phyloP scores from a whole-genome alignment of 2,797 vertebrate genomes.

The Chrosomus eos region DNA sequence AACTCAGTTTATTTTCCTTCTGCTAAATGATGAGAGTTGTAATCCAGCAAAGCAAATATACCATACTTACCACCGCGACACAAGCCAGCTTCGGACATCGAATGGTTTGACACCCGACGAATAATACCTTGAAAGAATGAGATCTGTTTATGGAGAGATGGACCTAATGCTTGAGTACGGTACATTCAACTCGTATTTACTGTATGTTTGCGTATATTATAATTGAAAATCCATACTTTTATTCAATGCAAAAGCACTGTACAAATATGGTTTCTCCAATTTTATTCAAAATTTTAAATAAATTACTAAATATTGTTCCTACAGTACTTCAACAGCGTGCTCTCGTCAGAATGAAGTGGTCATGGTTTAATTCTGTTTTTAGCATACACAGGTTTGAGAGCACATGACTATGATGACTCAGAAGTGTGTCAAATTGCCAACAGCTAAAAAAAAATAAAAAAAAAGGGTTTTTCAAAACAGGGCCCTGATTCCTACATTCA shows the following conservation, averaged over 20 bases:
- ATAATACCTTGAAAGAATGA: constrained; percentile 15
- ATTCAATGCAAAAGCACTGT: not conserved
- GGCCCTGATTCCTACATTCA: not conserved
- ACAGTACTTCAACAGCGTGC: not conserved
- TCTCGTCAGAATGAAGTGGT: not conserved
- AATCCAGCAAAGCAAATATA: constrained; percentile 75
- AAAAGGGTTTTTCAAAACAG: no score
- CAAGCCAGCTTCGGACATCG: constrained; percentile 8
- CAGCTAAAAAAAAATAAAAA: not conserved
- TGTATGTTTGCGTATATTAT: not conserved
- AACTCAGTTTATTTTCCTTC: constrained; percentile 74
- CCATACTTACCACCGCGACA: constrained; percentile 68
- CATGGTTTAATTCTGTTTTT: not conserved
- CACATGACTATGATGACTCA: not conserved
- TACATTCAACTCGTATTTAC: constrained; percentile 20
- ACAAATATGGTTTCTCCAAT: not conserved
- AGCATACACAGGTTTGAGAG: not conserved
- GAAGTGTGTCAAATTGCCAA: not conserved
- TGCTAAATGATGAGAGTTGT: constrained; percentile 68
- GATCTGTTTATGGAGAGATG: constrained; percentile 13
- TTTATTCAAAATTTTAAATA: not conserved
- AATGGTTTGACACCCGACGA: not conserved
- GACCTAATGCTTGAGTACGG: not conserved
- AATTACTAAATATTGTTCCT: not conserved
- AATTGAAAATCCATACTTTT: not conserved